Conservation (phyloP, 2,113 vertebrate genomes). For the Oreotrochilus melanogaster region DNA sequence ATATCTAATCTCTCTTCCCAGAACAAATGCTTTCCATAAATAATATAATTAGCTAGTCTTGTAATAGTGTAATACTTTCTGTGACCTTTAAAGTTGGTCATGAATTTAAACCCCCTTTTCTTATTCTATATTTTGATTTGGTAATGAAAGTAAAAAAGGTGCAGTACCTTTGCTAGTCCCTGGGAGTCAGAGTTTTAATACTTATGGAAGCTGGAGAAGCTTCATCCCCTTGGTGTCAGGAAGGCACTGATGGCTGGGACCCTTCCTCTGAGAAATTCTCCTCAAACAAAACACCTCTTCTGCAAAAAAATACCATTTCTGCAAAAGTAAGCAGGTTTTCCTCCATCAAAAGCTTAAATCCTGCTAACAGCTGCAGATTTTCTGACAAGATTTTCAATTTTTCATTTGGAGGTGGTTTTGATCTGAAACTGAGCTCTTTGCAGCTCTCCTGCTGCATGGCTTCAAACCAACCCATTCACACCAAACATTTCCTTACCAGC, state of each 20-base stretch:
- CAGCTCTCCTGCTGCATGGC: background rate
- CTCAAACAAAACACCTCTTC: background rate
- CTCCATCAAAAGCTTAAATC: slow-evolving; percentile 9
- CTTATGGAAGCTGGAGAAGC: slow-evolving; percentile 6
- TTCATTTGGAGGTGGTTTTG: slow-evolving; percentile 29
- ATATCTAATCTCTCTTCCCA: slow-evolving; percentile 10
- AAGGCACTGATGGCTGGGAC: background rate
- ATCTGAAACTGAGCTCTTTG: background rate
- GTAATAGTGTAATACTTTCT: background rate
- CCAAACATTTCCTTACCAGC: background rate
- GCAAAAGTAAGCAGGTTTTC: background rate
- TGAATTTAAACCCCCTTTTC: slow-evolving; percentile 27
- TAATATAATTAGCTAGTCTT: slow-evolving; percentile 52
- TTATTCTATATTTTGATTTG: slow-evolving; percentile 12
- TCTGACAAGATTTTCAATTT: background rate
- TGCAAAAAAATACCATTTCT: background rate
- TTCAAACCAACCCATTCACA: background rate
- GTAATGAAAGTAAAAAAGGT: background rate
- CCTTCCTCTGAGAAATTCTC: background rate
- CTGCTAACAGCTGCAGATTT: slow-evolving; percentile 20
- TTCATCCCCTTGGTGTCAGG: background rate
- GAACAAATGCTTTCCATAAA: slow-evolving; percentile 61
- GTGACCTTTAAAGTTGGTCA: slow-evolving; percentile 45
- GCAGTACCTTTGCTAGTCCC: slow-evolving; percentile 58
- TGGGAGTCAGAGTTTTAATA: slow-evolving; percentile 68